phyloP scores from a whole-genome alignment of 1,140 invertebrate species.

The Neodiprion fabricii region DNA sequence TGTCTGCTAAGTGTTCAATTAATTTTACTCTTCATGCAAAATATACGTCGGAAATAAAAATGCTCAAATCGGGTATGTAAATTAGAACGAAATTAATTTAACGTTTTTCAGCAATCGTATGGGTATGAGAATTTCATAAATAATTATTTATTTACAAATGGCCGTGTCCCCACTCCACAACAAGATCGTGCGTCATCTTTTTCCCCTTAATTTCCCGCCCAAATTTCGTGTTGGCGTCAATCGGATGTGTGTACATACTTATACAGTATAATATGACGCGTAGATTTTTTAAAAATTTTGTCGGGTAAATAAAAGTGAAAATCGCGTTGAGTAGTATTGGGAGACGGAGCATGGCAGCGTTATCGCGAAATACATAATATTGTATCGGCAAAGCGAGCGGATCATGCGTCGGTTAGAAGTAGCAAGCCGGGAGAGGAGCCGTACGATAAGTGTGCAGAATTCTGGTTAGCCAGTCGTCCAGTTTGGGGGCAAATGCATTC shows the following conservation, averaged over 20 bases:
- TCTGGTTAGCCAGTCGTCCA: constrained; percentile 10
- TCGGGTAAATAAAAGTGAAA: too few relatives aligned
- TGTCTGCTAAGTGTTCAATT: too few relatives aligned
- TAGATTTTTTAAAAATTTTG: too few relatives aligned
- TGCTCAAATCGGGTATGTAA: too few relatives aligned
- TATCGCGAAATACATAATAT: background rate
- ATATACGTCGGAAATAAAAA: too few relatives aligned
- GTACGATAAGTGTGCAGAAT: background rate
- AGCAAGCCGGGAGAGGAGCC: background rate
- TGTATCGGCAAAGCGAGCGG: background rate
- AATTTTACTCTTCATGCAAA: too few relatives aligned
- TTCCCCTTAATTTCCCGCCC: background rate
- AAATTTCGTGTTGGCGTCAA: background rate
- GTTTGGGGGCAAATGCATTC: too few relatives aligned
- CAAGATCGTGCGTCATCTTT: background rate
- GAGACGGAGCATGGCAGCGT: background rate
- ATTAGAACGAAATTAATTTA: too few relatives aligned
- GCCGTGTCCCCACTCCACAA: background rate
- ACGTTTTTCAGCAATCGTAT: too few relatives aligned
- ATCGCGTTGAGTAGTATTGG: too few relatives aligned
- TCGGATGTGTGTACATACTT: background rate
- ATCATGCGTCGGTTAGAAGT: background rate
- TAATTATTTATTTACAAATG: background rate
- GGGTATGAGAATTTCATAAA: background rate
- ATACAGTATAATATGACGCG: too few relatives aligned